These are phyloP conservation scores for Morpho achilles DNA, from an alignment of 2,888 invertebrate genomes.

Conservation along the genomic window DNA sequence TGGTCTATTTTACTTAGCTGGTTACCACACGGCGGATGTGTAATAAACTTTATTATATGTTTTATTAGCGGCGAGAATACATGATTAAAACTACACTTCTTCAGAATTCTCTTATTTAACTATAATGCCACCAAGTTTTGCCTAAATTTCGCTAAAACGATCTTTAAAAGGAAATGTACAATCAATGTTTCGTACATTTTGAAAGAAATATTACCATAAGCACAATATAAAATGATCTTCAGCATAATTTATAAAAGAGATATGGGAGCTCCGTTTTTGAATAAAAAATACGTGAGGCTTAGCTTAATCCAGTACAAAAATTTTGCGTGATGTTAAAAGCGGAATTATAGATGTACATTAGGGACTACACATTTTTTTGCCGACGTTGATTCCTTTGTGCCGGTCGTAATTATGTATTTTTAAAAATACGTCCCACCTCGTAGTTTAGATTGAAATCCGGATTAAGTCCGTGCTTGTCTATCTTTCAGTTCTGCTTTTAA, in stretches of 20 bases:
- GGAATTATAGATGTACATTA: neutral
- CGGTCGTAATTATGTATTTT: too few relatives aligned
- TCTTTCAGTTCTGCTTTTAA: neutral
- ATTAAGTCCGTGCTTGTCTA: neutral
- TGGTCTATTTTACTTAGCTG: too few relatives aligned
- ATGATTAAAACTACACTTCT: too few relatives aligned
- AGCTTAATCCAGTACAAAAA: slow-evolving; percentile 11
- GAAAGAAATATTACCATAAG: neutral
- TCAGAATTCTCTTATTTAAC: too few relatives aligned
- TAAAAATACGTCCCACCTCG: neutral
- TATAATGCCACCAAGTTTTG: too few relatives aligned
- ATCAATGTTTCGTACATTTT: neutral
- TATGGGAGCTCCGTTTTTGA: slow-evolving; percentile 7
- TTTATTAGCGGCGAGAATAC: too few relatives aligned
- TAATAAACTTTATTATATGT: too few relatives aligned
- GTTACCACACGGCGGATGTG: too few relatives aligned
- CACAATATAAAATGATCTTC: slow-evolving; percentile 2
- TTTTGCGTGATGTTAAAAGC: slow-evolving; percentile 7
- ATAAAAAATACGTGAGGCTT: slow-evolving; percentile 10
- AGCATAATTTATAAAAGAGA: slow-evolving; percentile 12
- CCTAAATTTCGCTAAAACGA: too few relatives aligned
- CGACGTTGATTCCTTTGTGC: neutral
- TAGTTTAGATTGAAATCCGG: slow-evolving; percentile 9
- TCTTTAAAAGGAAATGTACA: too few relatives aligned
- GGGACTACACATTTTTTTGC: neutral